Evolutionary conservation across 2,113 vertebrate species (phyloP).

Genomic region (Ctenomys sociabilis): DNA sequence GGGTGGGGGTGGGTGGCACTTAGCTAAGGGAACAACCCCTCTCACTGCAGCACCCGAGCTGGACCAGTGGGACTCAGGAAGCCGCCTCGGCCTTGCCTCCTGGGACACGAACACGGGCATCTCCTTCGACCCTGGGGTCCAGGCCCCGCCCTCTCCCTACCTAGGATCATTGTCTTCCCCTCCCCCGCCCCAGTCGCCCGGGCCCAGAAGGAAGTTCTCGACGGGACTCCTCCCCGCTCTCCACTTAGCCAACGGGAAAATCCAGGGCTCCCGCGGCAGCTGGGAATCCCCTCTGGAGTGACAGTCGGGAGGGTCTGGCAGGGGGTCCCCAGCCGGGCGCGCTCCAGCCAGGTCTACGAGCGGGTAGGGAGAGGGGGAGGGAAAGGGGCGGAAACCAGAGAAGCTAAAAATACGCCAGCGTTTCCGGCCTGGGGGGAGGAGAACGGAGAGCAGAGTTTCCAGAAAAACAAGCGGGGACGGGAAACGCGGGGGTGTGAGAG

Average conservation of each 20-base stretch:
- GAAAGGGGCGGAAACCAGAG: conserved; percentile 78
- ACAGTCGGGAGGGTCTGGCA: conserved; percentile 70
- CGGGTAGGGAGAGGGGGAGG: neutral
- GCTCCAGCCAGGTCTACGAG: neutral
- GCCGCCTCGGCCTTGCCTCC: neutral
- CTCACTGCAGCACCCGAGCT: neutral
- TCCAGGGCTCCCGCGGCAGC: conserved; percentile 37
- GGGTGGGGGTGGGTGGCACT: too few relatives aligned
- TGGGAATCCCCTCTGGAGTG: conserved; percentile 83
- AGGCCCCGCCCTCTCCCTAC: neutral
- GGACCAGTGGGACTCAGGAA: neutral
- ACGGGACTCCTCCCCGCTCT: conserved; percentile 63
- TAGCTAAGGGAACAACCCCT: neutral
- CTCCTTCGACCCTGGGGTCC: neutral
- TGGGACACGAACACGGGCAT: fast-evolving
- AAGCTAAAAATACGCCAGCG: conserved; percentile 77
- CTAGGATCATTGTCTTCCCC: too few relatives aligned
- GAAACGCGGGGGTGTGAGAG: conserved; percentile 81
- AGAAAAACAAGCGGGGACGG: conserved; percentile 81
- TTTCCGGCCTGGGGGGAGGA: conserved; percentile 77
- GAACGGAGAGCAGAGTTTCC: conserved; percentile 76
- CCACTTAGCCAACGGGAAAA: conserved; percentile 77
- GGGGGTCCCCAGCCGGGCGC: conserved; percentile 52
- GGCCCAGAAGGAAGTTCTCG: conserved; percentile 55
- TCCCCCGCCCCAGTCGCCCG: neutral